Evolutionary conservation across 1,140 invertebrate genomes (phyloP).

Genomic region (Antheraea pernyi): DNA sequence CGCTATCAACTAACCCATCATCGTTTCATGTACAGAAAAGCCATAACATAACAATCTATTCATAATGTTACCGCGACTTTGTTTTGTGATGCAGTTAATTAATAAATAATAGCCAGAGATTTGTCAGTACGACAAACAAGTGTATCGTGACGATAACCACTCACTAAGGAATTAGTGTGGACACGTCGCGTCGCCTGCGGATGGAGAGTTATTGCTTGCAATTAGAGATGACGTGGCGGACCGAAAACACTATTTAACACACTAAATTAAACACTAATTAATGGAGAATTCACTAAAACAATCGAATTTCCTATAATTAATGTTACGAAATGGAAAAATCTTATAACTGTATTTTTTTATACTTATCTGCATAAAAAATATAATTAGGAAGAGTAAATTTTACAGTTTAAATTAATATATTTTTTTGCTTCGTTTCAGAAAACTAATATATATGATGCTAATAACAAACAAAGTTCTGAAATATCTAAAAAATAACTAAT

Average conservation of each 20-base stretch:
- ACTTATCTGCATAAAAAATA: no score
- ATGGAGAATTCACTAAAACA: not conserved
- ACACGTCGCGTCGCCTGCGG: conserved; percentile 44
- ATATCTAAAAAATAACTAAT: no score
- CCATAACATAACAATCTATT: no score
- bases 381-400: no score
- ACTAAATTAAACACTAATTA: conserved; percentile 23
- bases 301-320: not conserved
- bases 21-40: no score
- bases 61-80: not conserved
- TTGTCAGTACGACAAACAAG: conserved; percentile 55
- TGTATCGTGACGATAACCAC: conserved; percentile 58
- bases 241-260: conserved; percentile 28
- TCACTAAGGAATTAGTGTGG: conserved; percentile 52
- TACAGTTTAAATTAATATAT: no score
- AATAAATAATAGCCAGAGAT: conserved; percentile 32
- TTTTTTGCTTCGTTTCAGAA: no score
- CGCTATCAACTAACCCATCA: no score
- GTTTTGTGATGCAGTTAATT: conserved; percentile 40
- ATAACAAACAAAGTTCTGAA: no score
- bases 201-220: conserved; percentile 48
- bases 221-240: conserved; percentile 47
- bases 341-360: no score
- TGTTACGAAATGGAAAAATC: not conserved
- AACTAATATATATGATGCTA: no score